Evolutionary conservation across 2,113 vertebrate species (phyloP), one percentile per base, ranked within the genome.

Genomic region (Albula glossodonta): DNA sequence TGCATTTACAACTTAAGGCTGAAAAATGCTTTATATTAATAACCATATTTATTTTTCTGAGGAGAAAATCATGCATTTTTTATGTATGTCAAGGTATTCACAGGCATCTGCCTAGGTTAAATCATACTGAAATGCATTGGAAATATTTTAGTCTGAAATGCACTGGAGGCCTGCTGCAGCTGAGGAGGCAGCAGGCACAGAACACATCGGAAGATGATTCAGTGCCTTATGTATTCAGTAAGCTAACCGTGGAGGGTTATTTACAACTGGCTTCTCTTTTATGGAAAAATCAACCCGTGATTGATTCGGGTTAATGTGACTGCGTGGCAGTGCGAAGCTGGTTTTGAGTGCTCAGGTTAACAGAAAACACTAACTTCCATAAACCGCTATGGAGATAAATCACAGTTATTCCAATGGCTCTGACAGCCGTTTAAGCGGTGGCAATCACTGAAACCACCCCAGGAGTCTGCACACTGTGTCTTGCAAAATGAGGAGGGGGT

Each of bases 341-440:
- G 90, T 90, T 93, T 90, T 90, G 92, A 93, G 93, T 86, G 93
- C 92, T 91, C 91, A 92, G 96, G 94, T 96, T 96, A 96, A 96
- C 88, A 93, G 95, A 96, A 95, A 96, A 96, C 96, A 94, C 94
- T 78, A 95, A 87, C 87, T 89, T 93, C 95, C 94, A 94, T 96
- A 95, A 94, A 95, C 94, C 93, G 94, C 93, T 95, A 96, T 95
- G 96, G 96, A 99, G 96, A 99, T 99, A 99, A 99, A 99, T 99
- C 98, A 99, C 97, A 96, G 97, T 99, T 99, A 98, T 97, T 97
- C 96, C 94, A 95, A 95, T 96, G 93, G 88, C 90, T 90, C 94
- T 99, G 98, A 98, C 98, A 99, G 97, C 96, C 96, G 96, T 98
- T 99, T 99, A 99, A 99, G 96, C 96, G 92, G 92, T 95, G 92